Base-by-base conservation (phyloP, 2,113 vertebrate species). In the Eudyptes chrysolophus region DNA sequence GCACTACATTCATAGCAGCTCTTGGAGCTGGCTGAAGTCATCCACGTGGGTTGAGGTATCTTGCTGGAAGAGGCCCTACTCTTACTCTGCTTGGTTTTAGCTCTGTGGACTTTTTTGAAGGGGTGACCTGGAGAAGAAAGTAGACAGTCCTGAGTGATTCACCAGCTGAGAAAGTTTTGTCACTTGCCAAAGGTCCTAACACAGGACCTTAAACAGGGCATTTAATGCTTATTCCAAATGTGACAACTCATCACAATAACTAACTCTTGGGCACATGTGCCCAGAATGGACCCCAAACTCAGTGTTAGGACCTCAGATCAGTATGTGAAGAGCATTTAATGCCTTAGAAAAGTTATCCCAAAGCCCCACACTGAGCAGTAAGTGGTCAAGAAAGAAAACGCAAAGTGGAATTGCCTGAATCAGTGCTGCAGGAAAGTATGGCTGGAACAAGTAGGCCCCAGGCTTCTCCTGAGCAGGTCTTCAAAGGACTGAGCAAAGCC, bases 401-500 rank as follows among this genome's bases (percentile, higher is more conserved):
- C 4, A 11, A 60, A 64, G 24, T 61, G 16, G 25, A 75, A 90
- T 54, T 87, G 48, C 26, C 51, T 1, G 1, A 68, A 34, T 72
- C n/a, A 91, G 55, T 62, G 64, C 48, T 87, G 20, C 40, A 83
- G 58, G 49, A 38, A 82, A 49, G 6, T 38, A 48, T 65, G 54
- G 17, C 12, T 62, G 36, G 61, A 52, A 83, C 16, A 87, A 49
- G 19, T 29, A 65, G 14, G 49, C 84, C 20, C 29, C 66, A 83
- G 75, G 32, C 46, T 90, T 88, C 51, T 77, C 32, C 66, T 80
- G 27, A 92, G 75, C 75, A 77, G 62, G 34, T 94, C 90, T 97
- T 97, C 96, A 96, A 97, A 95, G 70, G 36, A 65, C 49, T 29
- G n/a, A 80, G 54, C 21, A 93, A 90, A 96, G 32, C 46, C 78